Percentiles rank a stretch among this genome's conserved stretches.
phyloP scores from a whole-genome alignment of 2,797 vertebrate species.

The Pangasius djambal region DNA sequence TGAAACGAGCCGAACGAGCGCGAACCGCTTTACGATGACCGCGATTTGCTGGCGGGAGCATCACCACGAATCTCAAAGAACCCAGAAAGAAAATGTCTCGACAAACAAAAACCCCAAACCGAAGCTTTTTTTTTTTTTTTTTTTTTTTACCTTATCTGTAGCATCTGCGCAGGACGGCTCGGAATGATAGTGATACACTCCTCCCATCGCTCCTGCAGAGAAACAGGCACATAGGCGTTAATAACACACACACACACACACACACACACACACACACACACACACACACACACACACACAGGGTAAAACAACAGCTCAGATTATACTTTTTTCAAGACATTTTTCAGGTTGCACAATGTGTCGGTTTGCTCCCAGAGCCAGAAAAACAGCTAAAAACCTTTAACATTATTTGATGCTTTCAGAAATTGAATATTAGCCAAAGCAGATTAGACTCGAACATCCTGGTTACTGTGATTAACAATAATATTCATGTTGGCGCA shows the following conservation, averaged over 20 bases:
- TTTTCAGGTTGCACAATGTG: background rate
- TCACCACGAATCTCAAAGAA: too few relatives aligned
- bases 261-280: too few relatives aligned
- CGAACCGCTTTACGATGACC: too few relatives aligned
- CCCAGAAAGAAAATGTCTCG: too few relatives aligned
- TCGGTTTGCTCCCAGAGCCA: too few relatives aligned
- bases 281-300: too few relatives aligned
- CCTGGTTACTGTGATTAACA: background rate
- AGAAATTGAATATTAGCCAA: background rate
- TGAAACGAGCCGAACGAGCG: too few relatives aligned
- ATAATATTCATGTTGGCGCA: conserved; percentile 34
- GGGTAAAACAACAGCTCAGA: background rate
- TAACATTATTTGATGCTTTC: background rate
- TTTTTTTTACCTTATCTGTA: conserved; percentile 86
- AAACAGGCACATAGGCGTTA: background rate
- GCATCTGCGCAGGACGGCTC: conserved; percentile 90
- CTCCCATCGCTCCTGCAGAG: conserved; percentile 83
- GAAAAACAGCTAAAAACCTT: too few relatives aligned
- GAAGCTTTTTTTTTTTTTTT: background rate
- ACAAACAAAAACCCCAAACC: too few relatives aligned
- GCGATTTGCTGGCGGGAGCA: too few relatives aligned
- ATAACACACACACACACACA: background rate
- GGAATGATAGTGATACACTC: conserved; percentile 89
- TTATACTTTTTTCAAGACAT: background rate
- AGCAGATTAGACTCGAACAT: background rate